phyloP scores from a whole-genome alignment of 1,140 invertebrate species.

The Anastatus disparis region DNA sequence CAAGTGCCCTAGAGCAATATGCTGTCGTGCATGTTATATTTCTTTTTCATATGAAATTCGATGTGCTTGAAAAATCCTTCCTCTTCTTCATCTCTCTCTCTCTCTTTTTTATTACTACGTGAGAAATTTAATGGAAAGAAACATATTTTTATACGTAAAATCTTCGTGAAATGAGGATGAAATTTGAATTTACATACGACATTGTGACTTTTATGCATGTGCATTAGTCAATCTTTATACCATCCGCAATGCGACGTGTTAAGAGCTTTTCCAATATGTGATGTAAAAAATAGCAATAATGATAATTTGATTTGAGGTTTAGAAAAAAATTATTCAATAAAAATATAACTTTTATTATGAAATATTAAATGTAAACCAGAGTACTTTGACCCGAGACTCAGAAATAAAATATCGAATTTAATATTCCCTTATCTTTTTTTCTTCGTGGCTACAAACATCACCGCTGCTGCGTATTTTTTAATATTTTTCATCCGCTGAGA shows the following conservation, averaged over 20 bases:
- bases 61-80: too few species aligned
- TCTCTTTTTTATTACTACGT: background rate
- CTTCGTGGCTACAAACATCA: background rate
- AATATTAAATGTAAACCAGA: background rate
- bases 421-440: background rate
- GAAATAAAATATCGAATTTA: background rate
- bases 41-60: too few species aligned
- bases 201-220: too few species aligned
- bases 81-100: too few species aligned
- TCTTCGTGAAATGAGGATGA: background rate
- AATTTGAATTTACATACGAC: background rate
- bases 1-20: slow-evolving; percentile 6
- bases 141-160: background rate
- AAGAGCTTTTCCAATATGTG: too few species aligned
- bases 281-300: too few species aligned
- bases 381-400: background rate
- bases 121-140: slow-evolving; percentile 5
- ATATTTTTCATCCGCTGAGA: background rate
- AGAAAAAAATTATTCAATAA: too few species aligned
- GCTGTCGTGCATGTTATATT: background rate
- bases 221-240: too few species aligned
- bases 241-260: too few species aligned
- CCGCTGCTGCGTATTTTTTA: background rate
- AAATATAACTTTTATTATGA: too few species aligned
- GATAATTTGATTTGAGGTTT: too few species aligned